Percentiles rank a stretch among this genome's conserved stretches.
Conservation (phyloP, 2,113 vertebrate species). For the Sinocyclocheilus grahami region DNA sequence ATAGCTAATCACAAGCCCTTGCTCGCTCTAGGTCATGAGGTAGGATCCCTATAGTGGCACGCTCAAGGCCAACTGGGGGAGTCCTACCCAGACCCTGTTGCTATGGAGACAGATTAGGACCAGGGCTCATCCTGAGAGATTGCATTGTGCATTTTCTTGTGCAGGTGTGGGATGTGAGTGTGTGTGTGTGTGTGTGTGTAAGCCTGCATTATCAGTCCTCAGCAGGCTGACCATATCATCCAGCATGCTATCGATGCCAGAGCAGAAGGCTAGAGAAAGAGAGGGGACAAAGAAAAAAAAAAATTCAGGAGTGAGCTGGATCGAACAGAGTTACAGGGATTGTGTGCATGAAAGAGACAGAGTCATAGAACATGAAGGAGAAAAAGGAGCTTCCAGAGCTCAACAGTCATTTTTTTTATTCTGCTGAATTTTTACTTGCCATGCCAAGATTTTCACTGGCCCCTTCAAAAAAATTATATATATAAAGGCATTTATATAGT, state of each 20-base stretch:
- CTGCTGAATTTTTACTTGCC: background rate
- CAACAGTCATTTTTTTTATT: background rate
- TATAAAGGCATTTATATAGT: too few relatives aligned
- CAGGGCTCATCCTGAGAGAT: constrained; percentile 54
- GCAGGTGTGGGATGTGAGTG: too few relatives aligned
- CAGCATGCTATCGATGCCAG: constrained; percentile 45
- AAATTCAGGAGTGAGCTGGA: constrained; percentile 34
- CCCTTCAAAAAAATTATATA: too few relatives aligned
- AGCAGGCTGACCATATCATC: constrained; percentile 59
- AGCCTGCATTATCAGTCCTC: constrained; percentile 54
- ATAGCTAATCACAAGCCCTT: constrained; percentile 60
- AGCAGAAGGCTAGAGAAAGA: constrained; percentile 55
- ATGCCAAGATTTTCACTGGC: background rate
- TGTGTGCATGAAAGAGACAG: constrained; percentile 20
- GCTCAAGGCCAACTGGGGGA: constrained; percentile 2
- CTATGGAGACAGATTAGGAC: constrained; percentile 56
- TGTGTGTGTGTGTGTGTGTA: constrained; percentile 33
- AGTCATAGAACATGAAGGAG: background rate
- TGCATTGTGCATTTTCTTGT: constrained; percentile 47
- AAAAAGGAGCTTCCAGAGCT: background rate
- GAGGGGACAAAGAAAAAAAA: constrained; percentile 50
- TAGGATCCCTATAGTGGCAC: background rate
- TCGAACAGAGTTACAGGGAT: constrained; percentile 44
- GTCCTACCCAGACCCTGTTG: constrained; percentile 45
- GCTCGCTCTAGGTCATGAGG: constrained; percentile 31